phyloP scores from a whole-genome alignment of 37 sponge, comb jelly and placozoan genomes.

The Mnemiopsis leidyi region DNA sequence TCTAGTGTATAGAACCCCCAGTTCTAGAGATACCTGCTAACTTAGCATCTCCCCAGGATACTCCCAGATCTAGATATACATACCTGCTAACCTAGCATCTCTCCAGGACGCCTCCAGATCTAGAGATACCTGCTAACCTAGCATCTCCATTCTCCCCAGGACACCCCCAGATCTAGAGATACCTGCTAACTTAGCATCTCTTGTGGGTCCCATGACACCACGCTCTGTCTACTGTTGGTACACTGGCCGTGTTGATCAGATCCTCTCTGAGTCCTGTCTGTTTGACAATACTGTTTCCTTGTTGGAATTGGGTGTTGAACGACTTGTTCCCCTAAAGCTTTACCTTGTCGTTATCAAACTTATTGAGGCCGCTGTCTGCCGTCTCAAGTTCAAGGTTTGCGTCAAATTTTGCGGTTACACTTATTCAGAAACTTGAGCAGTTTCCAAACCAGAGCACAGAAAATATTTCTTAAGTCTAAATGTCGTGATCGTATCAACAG shows the following conservation, averaged over 20 bases:
- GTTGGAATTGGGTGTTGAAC: not conserved
- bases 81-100: not conserved
- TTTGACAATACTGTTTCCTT: not conserved
- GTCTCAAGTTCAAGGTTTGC: conserved; percentile 39
- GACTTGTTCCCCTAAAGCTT: not conserved
- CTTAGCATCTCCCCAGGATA: not conserved
- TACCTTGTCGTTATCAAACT: not conserved
- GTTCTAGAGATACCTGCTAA: not conserved
- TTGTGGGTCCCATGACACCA: not conserved
- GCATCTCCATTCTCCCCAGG: not conserved
- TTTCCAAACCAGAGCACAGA: not conserved
- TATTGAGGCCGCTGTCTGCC: not conserved
- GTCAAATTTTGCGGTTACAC: no score
- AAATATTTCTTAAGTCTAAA: no score
- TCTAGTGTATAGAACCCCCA: no score
- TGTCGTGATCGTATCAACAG: no score
- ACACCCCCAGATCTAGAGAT: not conserved
- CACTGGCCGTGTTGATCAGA: not conserved
- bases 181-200: not conserved
- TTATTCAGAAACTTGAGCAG: not conserved
- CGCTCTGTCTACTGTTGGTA: conserved; percentile 3
- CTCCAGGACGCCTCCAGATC: not conserved
- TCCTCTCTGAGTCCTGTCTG: conserved; percentile 3
- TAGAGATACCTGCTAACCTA: not conserved
- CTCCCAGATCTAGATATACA: not conserved